Percentiles rank a stretch among this genome's conserved stretches.
Evolutionary conservation across 2,113 vertebrate species (phyloP).

Genomic region (Pycnonotus jocosus): DNA sequence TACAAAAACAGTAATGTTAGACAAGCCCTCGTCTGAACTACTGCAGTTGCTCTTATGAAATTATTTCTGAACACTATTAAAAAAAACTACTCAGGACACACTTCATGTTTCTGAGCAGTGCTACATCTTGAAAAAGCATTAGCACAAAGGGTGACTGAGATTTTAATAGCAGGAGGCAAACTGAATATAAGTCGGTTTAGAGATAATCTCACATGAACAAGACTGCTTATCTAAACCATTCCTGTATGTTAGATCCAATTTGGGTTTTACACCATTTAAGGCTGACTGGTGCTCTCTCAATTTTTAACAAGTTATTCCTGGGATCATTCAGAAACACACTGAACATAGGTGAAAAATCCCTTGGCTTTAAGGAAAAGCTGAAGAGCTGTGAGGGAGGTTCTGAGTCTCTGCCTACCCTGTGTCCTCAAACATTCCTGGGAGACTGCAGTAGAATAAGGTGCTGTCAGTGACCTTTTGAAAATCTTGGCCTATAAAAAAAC

Average conservation of each 20-base stretch:
- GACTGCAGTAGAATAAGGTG: not conserved
- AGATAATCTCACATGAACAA: slow-evolving; percentile 32
- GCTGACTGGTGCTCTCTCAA: not conserved
- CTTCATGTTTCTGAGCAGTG: not conserved
- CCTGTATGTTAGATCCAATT: slow-evolving; percentile 2
- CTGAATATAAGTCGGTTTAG: not conserved
- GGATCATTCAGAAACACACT: not conserved
- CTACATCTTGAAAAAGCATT: not conserved
- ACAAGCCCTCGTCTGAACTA: not conserved
- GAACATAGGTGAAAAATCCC: not conserved
- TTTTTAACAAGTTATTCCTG: not conserved
- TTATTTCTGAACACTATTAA: not conserved
- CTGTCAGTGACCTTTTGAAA: not conserved
- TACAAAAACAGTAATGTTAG: not conserved
- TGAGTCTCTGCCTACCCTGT: not conserved
- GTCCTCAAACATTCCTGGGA: not conserved
- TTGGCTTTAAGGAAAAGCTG: not conserved
- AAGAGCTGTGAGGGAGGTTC: not conserved
- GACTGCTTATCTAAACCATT: slow-evolving; percentile 16
- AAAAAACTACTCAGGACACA: not conserved
- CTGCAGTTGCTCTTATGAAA: not conserved
- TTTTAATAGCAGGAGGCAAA: slow-evolving; percentile 23
- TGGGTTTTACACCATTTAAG: slow-evolving; percentile 26
- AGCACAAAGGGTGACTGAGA: not conserved
- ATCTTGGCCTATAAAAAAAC: not conserved